Conservation (phyloP, 2,888 invertebrate genomes). For the Epiblema foenella region DNA sequence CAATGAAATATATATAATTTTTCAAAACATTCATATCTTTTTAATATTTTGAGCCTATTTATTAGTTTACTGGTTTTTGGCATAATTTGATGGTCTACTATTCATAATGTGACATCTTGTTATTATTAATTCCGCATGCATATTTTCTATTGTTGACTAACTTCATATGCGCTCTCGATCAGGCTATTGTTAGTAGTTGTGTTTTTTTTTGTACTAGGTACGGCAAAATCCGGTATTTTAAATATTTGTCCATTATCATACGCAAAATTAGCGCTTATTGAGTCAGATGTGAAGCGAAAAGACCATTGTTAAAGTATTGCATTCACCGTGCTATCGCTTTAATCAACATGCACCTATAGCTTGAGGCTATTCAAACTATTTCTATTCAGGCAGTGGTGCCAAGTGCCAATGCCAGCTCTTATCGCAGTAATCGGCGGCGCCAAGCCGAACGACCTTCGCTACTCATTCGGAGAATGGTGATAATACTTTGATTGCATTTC, state of each 20-base stretch:
- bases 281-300: background rate
- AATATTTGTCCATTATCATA: background rate
- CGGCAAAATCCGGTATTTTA: no score
- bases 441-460: conserved; percentile 28
- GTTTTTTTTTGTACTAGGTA: no score
- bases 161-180: no score
- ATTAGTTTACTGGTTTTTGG: no score
- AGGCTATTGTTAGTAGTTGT: no score
- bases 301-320: background rate
- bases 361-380: conserved; percentile 30
- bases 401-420: conserved; percentile 33
- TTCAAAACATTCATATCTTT: no score
- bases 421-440: conserved; percentile 18
- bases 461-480: conserved; percentile 7
- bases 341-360: background rate
- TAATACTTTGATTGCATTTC: conserved; percentile 7
- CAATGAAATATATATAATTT: no score
- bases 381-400: conserved; percentile 33
- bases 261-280: background rate
- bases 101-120: no score
- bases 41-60: no score
- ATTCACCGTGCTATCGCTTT: background rate
- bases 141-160: no score
- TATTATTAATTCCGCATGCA: no score
- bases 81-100: no score